Conservation (phyloP, 2,888 invertebrate genomes). For the Colostygia pectinataria region DNA sequence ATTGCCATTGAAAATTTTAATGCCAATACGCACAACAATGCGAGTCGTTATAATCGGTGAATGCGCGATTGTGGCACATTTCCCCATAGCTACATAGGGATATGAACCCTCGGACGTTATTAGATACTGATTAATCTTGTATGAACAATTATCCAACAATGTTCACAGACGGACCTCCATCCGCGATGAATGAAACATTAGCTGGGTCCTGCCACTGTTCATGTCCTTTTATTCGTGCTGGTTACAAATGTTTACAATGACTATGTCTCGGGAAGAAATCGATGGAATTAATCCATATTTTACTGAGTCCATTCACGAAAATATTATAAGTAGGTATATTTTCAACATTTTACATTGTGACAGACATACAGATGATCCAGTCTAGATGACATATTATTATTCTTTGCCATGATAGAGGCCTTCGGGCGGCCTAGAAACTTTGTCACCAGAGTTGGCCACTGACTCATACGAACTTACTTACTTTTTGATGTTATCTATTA, state of each 20-base stretch:
- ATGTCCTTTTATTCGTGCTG: conserved; percentile 21
- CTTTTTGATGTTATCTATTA: too few relatives aligned
- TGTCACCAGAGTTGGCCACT: too few relatives aligned
- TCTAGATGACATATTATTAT: too few relatives aligned
- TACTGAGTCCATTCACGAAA: not conserved
- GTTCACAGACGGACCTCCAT: conserved; percentile 52
- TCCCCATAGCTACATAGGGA: conserved; percentile 43
- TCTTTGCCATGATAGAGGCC: too few relatives aligned
- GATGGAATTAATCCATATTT: conserved; percentile 5
- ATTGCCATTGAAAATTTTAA: conserved; percentile 38
- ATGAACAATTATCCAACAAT: conserved; percentile 69
- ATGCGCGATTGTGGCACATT: conserved; percentile 23
- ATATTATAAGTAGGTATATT: too few relatives aligned
- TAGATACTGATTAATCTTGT: conserved; percentile 73
- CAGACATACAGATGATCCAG: too few relatives aligned
- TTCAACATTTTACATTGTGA: too few relatives aligned
- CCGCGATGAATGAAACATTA: conserved; percentile 65
- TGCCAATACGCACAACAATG: conserved; percentile 47
- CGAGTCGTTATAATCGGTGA: conserved; percentile 24
- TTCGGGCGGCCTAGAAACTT: too few relatives aligned
- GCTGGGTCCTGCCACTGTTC: conserved; percentile 46
- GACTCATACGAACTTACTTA: too few relatives aligned
- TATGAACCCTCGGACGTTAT: conserved; percentile 44
- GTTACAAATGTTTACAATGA: conserved; percentile 16
- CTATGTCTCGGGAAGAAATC: conserved; percentile 6